Evolutionary conservation across 2,888 invertebrate species (phyloP).

Genomic region (Drosophila flavopinicola): DNA sequence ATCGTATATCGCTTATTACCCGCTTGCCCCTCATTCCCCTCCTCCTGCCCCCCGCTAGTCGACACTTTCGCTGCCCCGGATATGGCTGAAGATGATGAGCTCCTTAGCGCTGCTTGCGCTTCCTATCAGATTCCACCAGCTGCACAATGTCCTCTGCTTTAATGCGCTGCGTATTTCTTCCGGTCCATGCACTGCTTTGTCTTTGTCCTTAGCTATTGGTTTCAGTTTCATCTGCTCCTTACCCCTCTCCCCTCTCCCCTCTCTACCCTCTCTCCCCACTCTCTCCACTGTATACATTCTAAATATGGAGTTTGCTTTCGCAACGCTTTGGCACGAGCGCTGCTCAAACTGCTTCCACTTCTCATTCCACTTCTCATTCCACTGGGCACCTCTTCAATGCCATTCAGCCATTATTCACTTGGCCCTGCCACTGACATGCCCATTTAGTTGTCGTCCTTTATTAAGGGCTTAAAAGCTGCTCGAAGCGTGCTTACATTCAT

Average conservation of each 20-base stretch:
- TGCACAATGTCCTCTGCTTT: constrained; percentile 56
- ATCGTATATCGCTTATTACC: constrained; percentile 76
- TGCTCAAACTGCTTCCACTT: neutral
- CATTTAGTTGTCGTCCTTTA: constrained; percentile 38
- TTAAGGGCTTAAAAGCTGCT: constrained; percentile 15
- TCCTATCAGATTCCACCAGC: constrained; percentile 80
- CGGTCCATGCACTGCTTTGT: constrained; percentile 51
- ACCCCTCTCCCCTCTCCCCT: neutral
- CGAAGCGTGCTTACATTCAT: constrained; percentile 6
- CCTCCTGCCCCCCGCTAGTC: constrained; percentile 4
- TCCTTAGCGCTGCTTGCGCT: constrained; percentile 44
- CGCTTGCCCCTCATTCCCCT: constrained; percentile 27
- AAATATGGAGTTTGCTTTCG: constrained; percentile 10
- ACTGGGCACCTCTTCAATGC: too few species aligned
- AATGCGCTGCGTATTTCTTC: constrained; percentile 68
- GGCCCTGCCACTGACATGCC: constrained; percentile 22
- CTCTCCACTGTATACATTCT: neutral
- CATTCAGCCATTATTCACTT: constrained; percentile 43
- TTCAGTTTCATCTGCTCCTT: constrained; percentile 68
- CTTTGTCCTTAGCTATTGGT: constrained; percentile 28
- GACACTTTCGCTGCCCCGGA: constrained; percentile 66
- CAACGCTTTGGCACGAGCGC: constrained; percentile 50
- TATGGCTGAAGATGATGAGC: constrained; percentile 71
- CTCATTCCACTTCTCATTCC: constrained; percentile 10
- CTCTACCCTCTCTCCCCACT: too few species aligned